Evolutionary conservation across 2,888 invertebrate genomes (phyloP).

Genomic region (Cancer borealis): DNA sequence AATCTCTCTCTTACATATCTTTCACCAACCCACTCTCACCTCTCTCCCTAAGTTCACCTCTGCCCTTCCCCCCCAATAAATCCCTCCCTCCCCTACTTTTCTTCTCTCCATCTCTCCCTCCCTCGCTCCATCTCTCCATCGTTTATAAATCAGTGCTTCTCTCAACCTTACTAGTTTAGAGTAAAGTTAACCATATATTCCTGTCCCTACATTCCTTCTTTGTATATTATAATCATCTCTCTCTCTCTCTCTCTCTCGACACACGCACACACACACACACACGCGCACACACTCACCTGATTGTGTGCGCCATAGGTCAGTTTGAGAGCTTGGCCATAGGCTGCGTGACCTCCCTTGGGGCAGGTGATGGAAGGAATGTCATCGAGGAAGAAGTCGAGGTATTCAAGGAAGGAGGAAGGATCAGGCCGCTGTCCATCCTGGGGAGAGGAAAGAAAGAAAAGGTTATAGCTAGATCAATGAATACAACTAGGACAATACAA

Average conservation of each 20-base stretch:
- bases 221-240: no score
- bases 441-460: not conserved
- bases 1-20: no score
- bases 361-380: conserved; percentile 89
- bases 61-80: no score
- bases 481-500: not conserved
- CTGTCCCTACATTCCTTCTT: no score
- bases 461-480: not conserved
- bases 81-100: no score
- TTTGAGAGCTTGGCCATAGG: conserved; percentile 83
- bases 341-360: conserved; percentile 92
- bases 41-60: no score
- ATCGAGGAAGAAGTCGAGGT: conserved; percentile 89
- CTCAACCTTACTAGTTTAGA: no score
- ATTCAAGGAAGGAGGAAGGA: conserved; percentile 85
- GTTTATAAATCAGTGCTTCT: no score
- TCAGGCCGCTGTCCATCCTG: conserved; percentile 83
- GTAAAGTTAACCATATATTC: no score
- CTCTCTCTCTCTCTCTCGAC: not conserved
- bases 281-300: conserved; percentile 48
- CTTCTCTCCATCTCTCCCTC: no score
- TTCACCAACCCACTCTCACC: no score
- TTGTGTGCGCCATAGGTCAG: conserved; percentile 45
- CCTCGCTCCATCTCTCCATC: no score
- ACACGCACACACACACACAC: conserved; percentile 26